These are phyloP conservation scores for Maylandia zebra DNA, from an alignment of 2,113 vertebrate species.

Conservation along the genomic window DNA sequence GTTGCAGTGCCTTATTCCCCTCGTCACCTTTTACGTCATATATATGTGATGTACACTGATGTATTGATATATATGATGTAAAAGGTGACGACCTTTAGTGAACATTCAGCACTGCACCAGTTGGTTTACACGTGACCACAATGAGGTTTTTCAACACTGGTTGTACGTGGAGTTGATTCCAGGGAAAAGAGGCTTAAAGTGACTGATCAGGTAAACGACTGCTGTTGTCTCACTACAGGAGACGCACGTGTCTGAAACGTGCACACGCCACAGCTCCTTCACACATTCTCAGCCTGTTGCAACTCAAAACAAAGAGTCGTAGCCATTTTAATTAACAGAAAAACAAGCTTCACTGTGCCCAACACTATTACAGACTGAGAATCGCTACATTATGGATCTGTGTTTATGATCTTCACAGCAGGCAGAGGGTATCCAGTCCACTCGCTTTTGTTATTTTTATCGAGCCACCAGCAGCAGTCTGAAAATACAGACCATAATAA, in stretches of 20 bases:
- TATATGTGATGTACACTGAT: neutral
- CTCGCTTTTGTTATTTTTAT: neutral
- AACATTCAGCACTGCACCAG: neutral
- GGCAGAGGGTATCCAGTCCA: neutral
- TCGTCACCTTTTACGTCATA: neutral
- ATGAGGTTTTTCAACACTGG: neutral
- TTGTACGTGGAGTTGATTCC: neutral
- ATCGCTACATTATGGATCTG: neutral
- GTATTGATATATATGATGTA: neutral
- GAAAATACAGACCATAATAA: neutral
- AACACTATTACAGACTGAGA: neutral
- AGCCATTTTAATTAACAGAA: neutral
- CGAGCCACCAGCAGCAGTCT: neutral
- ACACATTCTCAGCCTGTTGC: neutral
- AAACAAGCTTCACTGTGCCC: neutral
- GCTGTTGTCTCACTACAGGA: neutral
- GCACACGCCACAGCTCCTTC: neutral
- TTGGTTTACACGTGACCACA: neutral
- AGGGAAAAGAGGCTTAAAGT: neutral
- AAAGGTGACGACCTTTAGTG: neutral
- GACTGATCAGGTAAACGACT: neutral
- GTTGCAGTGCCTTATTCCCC: neutral
- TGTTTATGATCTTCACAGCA: neutral
- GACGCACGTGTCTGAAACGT: neutral
- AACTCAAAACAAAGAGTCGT: neutral